phyloP scores from a whole-genome alignment of 2,113 vertebrate genomes.

The Coptodon bakossiorum region DNA sequence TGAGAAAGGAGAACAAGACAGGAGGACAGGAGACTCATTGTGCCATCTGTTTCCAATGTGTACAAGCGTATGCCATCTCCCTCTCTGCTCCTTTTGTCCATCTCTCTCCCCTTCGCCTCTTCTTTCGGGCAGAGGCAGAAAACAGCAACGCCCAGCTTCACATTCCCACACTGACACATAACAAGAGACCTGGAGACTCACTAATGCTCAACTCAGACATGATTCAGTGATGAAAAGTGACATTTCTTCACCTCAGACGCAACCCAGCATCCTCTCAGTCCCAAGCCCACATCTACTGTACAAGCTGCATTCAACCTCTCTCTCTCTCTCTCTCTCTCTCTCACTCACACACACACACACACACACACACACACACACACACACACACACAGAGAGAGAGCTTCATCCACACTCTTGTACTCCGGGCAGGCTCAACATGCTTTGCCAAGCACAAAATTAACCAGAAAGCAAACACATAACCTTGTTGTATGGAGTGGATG shows the following conservation, averaged over 20 bases:
- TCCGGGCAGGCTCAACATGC: neutral
- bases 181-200: neutral
- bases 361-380: neutral
- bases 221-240: neutral
- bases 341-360: neutral
- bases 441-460: constrained; percentile 12
- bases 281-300: neutral
- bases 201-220: neutral
- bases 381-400: neutral
- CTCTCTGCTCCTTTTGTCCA: neutral
- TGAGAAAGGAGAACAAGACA: neutral
- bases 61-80: neutral
- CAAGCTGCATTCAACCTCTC: neutral
- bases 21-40: neutral
- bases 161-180: neutral
- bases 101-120: neutral
- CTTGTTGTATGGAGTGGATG: neutral
- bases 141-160: neutral
- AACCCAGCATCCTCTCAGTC: neutral
- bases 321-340: neutral
- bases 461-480: neutral
- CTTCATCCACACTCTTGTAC: neutral
- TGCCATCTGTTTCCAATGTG: neutral
- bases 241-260: neutral
- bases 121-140: neutral